Conservation (phyloP, 2,888 invertebrate species). For the Oconnorella tubifera region DNA sequence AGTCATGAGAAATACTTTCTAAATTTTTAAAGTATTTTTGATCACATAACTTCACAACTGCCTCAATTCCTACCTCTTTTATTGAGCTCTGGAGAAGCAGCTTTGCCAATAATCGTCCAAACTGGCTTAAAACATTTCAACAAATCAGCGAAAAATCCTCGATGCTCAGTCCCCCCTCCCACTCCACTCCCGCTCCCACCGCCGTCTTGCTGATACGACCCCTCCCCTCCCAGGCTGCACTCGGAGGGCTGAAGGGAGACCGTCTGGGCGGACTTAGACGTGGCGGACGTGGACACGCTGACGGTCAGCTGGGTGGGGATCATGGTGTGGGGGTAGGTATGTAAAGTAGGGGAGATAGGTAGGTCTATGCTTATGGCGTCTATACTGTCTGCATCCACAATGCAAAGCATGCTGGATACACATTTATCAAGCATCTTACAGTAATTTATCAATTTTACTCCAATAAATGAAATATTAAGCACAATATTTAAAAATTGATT, state of each 20-base stretch:
- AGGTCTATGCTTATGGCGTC: neutral
- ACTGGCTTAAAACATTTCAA: constrained; percentile 84
- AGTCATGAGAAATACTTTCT: too few species aligned
- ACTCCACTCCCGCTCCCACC: neutral
- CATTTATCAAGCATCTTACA: too few species aligned
- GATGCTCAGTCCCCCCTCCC: constrained; percentile 5
- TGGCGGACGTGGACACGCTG: neutral
- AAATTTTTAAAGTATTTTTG: too few species aligned
- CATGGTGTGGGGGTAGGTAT: neutral
- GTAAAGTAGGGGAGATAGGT: neutral
- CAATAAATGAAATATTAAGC: too few species aligned
- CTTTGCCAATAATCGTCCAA: constrained; percentile 77
- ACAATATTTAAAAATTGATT: too few species aligned
- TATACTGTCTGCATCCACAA: neutral
- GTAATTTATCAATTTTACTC: too few species aligned
- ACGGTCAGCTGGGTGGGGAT: neutral
- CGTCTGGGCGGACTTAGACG: neutral
- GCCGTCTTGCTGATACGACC: neutral
- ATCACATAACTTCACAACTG: too few species aligned
- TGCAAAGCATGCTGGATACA: neutral
- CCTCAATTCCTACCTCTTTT: too few species aligned
- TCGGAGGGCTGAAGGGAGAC: neutral
- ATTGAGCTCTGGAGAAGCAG: constrained; percentile 33
- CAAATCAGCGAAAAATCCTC: constrained; percentile 63
- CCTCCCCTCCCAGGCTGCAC: neutral